Evolutionary conservation across 2,113 vertebrate genomes (phyloP).

Genomic region (Oryzias woworae): DNA sequence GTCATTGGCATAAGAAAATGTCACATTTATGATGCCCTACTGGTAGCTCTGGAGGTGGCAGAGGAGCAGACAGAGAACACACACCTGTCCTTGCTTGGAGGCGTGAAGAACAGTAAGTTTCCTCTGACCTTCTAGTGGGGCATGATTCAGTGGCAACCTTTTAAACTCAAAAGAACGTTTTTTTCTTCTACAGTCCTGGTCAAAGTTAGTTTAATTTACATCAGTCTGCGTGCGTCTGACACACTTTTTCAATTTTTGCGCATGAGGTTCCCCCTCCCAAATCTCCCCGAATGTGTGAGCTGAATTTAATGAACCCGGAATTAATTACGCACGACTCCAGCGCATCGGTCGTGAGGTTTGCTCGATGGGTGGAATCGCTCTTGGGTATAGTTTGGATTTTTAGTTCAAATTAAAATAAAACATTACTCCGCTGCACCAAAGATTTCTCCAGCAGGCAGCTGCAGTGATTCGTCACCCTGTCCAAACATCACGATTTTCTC

Average conservation of each 20-base stretch:
- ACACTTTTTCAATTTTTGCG: conserved; percentile 44
- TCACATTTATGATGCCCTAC: background rate
- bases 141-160: conserved; percentile 1
- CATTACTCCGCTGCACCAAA: conserved; percentile 31
- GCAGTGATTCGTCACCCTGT: conserved; percentile 52
- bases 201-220: too few relatives aligned
- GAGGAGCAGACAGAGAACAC: conserved; percentile 6
- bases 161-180: too few relatives aligned
- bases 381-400: background rate
- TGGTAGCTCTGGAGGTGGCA: conserved; percentile 1
- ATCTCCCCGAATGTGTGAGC: conserved; percentile 32
- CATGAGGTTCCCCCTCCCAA: conserved; percentile 64
- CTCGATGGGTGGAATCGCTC: background rate
- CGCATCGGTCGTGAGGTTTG: conserved; percentile 2
- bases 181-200: conserved; percentile 1
- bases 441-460: conserved; percentile 38
- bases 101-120: conserved; percentile 10
- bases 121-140: conserved; percentile 12
- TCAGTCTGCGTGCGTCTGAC: conserved; percentile 55
- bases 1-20: background rate
- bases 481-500: conserved; percentile 50
- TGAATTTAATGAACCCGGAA: conserved; percentile 8
- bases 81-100: conserved; percentile 22
- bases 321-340: conserved; percentile 38
- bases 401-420: background rate